A percentile compares a stretch with the other conserved stretches of the same genome.
phyloP scores from a whole-genome alignment of 2,113 vertebrate species.

The Ploceus nigricollis region DNA sequence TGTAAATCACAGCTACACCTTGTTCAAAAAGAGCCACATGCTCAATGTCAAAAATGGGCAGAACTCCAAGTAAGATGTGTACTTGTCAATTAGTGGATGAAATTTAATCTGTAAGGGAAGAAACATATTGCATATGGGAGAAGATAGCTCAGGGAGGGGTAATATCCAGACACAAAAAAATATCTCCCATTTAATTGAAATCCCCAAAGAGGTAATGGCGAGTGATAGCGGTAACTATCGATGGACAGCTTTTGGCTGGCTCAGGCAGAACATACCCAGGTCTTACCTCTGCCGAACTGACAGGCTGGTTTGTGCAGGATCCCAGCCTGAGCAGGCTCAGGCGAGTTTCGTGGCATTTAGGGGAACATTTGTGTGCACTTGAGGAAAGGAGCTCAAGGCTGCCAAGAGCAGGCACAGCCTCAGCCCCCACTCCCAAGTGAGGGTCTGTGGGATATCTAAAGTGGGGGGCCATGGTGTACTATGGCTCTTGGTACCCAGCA shows the following conservation, averaged over 20 bases:
- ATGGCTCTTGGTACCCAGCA: fast-evolving
- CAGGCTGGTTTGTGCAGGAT: neutral
- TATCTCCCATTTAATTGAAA: neutral
- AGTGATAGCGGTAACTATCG: fast-evolving
- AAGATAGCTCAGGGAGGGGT: neutral
- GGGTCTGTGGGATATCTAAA: neutral
- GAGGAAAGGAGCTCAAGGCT: neutral
- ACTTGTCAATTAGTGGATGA: slow-evolving; percentile 5
- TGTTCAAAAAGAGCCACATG: slow-evolving; percentile 1
- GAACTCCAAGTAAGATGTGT: neutral
- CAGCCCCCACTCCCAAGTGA: fast-evolving
- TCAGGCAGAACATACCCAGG: neutral
- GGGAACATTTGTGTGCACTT: neutral
- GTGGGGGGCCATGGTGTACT: fast-evolving
- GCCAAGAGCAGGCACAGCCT: neutral
- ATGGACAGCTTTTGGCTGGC: neutral
- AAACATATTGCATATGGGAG: neutral
- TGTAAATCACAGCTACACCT: neutral
- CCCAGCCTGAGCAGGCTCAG: neutral
- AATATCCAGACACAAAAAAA: neutral
- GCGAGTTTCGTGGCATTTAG: neutral
- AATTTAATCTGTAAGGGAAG: neutral
- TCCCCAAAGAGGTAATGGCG: fast-evolving
- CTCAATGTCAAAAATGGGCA: neutral
- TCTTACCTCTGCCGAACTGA: neutral